These are phyloP conservation scores for Bujurquina vittata DNA, from an alignment of 2,113 vertebrate species.

Conservation along the genomic window DNA sequence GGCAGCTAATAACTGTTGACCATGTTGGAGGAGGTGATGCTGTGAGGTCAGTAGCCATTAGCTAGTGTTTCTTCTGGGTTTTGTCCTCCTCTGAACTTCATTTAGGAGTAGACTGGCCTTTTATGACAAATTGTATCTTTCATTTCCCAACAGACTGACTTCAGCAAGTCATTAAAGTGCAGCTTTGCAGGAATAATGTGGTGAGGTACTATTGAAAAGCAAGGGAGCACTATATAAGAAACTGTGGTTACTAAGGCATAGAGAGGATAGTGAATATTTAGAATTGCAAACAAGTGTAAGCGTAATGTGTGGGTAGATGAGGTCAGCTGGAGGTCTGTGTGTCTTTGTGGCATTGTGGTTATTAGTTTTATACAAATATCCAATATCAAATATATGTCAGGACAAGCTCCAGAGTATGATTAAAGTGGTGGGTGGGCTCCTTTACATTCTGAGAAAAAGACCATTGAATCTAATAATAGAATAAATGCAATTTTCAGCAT, in stretches of 20 bases:
- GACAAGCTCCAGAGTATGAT: too few species aligned
- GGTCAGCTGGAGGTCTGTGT: background rate
- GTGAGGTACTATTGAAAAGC: background rate
- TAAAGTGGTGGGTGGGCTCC: too few species aligned
- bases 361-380: background rate
- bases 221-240: background rate
- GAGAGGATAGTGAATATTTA: background rate
- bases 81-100: slow-evolving; percentile 29
- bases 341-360: background rate
- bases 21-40: slow-evolving; percentile 2
- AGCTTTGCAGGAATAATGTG: slow-evolving; percentile 26
- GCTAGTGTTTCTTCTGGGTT: slow-evolving; percentile 19
- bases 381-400: background rate
- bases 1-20: slow-evolving; percentile 54
- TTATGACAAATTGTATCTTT: slow-evolving; percentile 18
- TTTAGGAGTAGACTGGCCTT: slow-evolving; percentile 10
- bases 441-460: too few species aligned
- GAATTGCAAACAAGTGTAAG: background rate
- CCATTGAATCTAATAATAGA: too few species aligned
- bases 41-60: slow-evolving; percentile 59
- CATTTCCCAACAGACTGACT: slow-evolving; percentile 17
- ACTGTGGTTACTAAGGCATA: background rate
- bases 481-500: too few species aligned
- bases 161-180: slow-evolving; percentile 33
- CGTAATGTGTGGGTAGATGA: background rate